Evolutionary conservation across 1,140 invertebrate species (phyloP).

Genomic region (Drosophila murphyi): DNA sequence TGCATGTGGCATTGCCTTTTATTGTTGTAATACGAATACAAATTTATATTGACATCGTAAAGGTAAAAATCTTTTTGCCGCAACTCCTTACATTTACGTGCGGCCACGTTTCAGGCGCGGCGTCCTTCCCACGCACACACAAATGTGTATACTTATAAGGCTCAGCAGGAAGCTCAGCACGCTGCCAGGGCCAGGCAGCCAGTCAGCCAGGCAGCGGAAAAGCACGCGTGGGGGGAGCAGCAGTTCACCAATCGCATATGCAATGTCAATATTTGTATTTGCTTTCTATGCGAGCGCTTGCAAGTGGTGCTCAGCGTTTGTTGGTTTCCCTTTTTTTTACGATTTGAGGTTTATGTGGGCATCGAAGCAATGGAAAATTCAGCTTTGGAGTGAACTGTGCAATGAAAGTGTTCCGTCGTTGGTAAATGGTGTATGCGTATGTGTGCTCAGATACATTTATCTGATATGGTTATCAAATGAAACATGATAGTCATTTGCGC

Average conservation of each 20-base stretch:
- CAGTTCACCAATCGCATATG: constrained; percentile 71
- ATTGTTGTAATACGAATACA: constrained; percentile 83
- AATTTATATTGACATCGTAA: constrained; percentile 84
- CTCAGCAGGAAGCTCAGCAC: constrained; percentile 33
- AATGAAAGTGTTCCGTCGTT: constrained; percentile 29
- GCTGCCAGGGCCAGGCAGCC: constrained; percentile 21
- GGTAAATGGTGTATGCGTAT: not conserved
- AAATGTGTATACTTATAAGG: constrained; percentile 17
- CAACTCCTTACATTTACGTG: constrained; percentile 71
- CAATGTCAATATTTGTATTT: constrained; percentile 82
- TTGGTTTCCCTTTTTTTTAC: constrained; percentile 66
- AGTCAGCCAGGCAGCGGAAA: constrained; percentile 1
- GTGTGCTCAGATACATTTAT: constrained; percentile 6
- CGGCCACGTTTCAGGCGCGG: constrained; percentile 20
- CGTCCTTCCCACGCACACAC: constrained; percentile 10
- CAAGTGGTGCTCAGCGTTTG: constrained; percentile 56
- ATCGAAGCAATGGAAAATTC: constrained; percentile 28
- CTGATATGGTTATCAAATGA: constrained; percentile 35
- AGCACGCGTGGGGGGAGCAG: not conserved
- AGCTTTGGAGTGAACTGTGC: constrained; percentile 27
- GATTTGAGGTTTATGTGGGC: constrained; percentile 69
- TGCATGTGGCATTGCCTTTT: constrained; percentile 39
- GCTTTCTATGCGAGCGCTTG: constrained; percentile 72
- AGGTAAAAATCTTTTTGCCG: constrained; percentile 71
- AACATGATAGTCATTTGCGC: constrained; percentile 27